A percentile compares a stretch with the other conserved stretches of the same genome.
Evolutionary conservation across 2,113 vertebrate genomes (phyloP).

Genomic region (Elgaria multicarinata): DNA sequence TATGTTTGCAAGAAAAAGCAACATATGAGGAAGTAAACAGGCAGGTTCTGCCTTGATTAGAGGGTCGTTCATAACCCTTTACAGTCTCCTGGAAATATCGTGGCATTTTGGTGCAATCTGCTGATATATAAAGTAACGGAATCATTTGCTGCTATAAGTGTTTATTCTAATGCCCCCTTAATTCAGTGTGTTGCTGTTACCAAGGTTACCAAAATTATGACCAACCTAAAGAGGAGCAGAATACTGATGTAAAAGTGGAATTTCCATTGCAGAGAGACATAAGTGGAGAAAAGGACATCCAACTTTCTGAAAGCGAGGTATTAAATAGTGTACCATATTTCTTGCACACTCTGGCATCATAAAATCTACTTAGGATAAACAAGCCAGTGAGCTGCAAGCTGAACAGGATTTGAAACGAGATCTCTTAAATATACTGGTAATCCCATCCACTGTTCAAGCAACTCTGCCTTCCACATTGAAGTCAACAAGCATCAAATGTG

Average conservation of each 20-base stretch:
- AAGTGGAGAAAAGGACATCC: not conserved
- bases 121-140: not conserved
- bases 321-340: not conserved
- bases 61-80: conserved; percentile 7
- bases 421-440: not conserved
- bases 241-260: not conserved
- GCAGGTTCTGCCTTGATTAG: not conserved
- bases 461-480: not conserved
- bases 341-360: not conserved
- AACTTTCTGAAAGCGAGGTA: not conserved
- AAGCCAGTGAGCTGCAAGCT: not conserved
- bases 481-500: not conserved
- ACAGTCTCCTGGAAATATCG: not conserved
- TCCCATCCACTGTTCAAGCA: not conserved
- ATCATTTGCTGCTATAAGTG: not conserved
- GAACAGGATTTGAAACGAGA: not conserved
- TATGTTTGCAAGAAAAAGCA: not conserved
- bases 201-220: not conserved
- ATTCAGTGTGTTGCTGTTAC: not conserved
- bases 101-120: not conserved
- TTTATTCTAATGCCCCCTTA: not conserved
- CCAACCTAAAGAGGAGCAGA: not conserved
- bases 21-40: not conserved
- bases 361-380: not conserved
- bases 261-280: not conserved